A percentile compares a stretch with the other conserved stretches of the same genome.
phyloP scores from a whole-genome alignment of 1,140 invertebrate genomes.

The Diabrotica undecimpunctata region DNA sequence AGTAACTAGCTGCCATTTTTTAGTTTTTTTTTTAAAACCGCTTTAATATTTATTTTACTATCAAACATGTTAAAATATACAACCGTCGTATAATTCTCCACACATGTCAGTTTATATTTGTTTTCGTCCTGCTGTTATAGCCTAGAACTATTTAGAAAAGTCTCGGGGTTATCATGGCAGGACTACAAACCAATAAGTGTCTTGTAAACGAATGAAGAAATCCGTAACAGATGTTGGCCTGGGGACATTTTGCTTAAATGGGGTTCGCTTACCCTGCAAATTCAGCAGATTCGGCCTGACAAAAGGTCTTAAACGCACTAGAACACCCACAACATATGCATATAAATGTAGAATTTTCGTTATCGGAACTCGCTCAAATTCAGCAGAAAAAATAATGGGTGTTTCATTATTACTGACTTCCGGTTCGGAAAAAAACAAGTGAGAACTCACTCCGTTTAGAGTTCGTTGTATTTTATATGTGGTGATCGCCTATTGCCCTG shows the following conservation, averaged over 20 bases:
- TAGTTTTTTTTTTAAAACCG: no score
- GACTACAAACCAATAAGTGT: not conserved
- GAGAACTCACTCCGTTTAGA: no score
- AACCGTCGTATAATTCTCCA: no score
- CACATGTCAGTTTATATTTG: not conserved
- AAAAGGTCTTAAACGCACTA: constrained; percentile 10
- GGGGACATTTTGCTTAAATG: constrained; percentile 11
- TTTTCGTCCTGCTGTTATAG: not conserved
- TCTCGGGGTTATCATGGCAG: not conserved
- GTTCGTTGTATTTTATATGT: no score
- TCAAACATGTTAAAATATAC: no score
- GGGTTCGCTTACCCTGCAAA: constrained; percentile 8
- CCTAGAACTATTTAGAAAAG: not conserved
- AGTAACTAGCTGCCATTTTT: no score
- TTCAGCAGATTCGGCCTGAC: constrained; percentile 6
- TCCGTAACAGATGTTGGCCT: constrained; percentile 12
- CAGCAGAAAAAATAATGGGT: not conserved
- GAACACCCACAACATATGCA: constrained; percentile 12
- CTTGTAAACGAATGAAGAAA: constrained; percentile 9
- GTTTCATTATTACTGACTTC: no score
- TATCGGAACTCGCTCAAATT: not conserved
- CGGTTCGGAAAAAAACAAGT: no score
- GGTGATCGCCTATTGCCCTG: no score
- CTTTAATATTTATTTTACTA: no score
- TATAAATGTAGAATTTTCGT: constrained; percentile 7